Percentiles rank a stretch among this genome's conserved stretches.
Conservation (phyloP, 2,888 invertebrate genomes). For the Lysandra coridon region DNA sequence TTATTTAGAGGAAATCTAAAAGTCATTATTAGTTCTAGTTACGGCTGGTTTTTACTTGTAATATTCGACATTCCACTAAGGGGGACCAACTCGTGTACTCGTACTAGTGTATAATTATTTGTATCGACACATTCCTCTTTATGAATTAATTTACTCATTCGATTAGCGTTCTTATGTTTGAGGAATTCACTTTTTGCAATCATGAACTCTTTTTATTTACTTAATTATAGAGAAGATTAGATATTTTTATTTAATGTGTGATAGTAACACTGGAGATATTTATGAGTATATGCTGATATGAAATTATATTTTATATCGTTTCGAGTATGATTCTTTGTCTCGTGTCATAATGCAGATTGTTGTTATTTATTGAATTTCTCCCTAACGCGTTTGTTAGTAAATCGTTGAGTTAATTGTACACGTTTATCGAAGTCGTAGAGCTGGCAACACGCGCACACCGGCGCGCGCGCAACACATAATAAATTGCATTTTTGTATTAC, state of each 20-base stretch:
- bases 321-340: conserved; percentile 64
- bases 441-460: conserved; percentile 42
- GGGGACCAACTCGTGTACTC: conserved; percentile 61
- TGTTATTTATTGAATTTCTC: conserved; percentile 68
- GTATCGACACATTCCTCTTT: conserved; percentile 28
- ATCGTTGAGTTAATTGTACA: conserved; percentile 23
- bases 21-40: conserved; percentile 34
- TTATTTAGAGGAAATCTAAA: conserved; percentile 40
- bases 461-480: conserved; percentile 34
- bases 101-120: conserved; percentile 11
- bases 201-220: conserved; percentile 70
- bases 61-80: conserved; percentile 69
- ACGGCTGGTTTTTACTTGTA: conserved; percentile 34
- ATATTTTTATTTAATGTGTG: conserved; percentile 77
- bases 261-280: conserved; percentile 76
- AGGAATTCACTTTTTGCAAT: conserved; percentile 66
- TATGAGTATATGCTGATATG: conserved; percentile 72
- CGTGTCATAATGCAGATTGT: conserved; percentile 75
- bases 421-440: conserved; percentile 34
- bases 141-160: conserved; percentile 32
- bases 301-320: conserved; percentile 73
- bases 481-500: conserved; percentile 45
- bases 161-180: conserved; percentile 37
- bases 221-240: conserved; percentile 76
- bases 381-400: conserved; percentile 25